Base-by-base conservation (phyloP, 2,113 vertebrate species). In the Lampris megalopsis region DNA sequence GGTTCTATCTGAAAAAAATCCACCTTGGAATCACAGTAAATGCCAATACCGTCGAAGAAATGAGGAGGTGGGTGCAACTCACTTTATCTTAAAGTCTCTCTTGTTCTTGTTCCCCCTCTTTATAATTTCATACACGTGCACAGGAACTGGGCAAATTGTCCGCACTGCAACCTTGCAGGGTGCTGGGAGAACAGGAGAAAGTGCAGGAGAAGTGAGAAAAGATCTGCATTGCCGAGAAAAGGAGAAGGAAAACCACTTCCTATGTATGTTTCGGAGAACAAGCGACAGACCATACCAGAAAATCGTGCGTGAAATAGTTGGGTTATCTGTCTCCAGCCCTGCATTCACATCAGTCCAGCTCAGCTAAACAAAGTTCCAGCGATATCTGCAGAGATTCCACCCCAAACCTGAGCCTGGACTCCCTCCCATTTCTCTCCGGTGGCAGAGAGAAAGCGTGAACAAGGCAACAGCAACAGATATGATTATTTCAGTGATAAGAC, bases 71-170 rank as follows among this genome's bases (percentile, higher is more conserved):
- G 24, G 24, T n/a, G 57, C 47, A 3, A n/a, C 50, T 47, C 1
- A 50, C 8, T 68, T 47, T 36, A n/a, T 68, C 37, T 24, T 24
- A 24, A 24, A 24, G 24, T 24, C 24, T 24, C 24, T 24, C 24
- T 24, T 24, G 24, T 24, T 24, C 24, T 24, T 24, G 24, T 24
- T 24, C 24, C 24, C 24, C 24, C 24, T 24, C 24, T 24, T 24
- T 24, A 24, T 24, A 24, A 24, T 24, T 24, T 24, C 24, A 24
- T 24, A 24, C 24, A 67, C 24, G 48, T n/a, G 36, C 36, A 24
- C 43, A 59, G 62, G 69, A 75, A 86, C 62, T 24, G 24, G 24
- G 24, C 24, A 24, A 24, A 24, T 24, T 24, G 24, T 24, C 24
- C 24, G 24, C 24, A 24, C 24, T 24, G 24, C 24, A 24, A 24